Conservation (phyloP, 2,888 invertebrate genomes). For the Calameuta pallipes region DNA sequence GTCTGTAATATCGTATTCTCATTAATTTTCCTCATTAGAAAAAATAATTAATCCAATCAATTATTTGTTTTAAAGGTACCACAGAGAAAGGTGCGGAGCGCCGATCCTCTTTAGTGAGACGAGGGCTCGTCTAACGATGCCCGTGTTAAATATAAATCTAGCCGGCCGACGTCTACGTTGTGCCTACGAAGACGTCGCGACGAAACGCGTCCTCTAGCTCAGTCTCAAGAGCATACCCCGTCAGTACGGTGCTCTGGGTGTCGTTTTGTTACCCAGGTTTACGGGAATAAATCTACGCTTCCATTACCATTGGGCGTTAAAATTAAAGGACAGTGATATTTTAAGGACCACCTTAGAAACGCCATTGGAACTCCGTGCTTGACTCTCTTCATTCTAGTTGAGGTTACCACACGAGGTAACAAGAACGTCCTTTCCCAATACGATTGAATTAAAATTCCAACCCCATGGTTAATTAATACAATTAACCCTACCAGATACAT, state of each 20-base stretch:
- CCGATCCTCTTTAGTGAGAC: not conserved
- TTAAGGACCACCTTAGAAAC: not conserved
- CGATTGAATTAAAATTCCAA: not conserved
- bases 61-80: not conserved
- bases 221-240: constrained; percentile 64
- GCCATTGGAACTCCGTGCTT: not conserved
- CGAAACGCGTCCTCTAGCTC: constrained; percentile 62
- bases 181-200: constrained; percentile 48
- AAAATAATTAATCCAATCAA: not conserved
- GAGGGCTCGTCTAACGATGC: constrained; percentile 27
- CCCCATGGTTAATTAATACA: not conserved
- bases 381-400: not conserved
- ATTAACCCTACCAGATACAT: not conserved
- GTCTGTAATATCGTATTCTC: not conserved
- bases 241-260: constrained; percentile 48
- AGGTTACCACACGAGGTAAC: not conserved
- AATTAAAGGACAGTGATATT: constrained; percentile 12
- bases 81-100: not conserved
- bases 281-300: not conserved
- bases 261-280: constrained; percentile 22
- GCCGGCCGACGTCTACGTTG: constrained; percentile 45
- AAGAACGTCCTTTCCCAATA: not conserved
- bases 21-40: not conserved
- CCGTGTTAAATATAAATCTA: constrained; percentile 65
- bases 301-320: constrained; percentile 1